phyloP scores from a whole-genome alignment of 2,113 vertebrate genomes.

The Nesoenas mayeri region DNA sequence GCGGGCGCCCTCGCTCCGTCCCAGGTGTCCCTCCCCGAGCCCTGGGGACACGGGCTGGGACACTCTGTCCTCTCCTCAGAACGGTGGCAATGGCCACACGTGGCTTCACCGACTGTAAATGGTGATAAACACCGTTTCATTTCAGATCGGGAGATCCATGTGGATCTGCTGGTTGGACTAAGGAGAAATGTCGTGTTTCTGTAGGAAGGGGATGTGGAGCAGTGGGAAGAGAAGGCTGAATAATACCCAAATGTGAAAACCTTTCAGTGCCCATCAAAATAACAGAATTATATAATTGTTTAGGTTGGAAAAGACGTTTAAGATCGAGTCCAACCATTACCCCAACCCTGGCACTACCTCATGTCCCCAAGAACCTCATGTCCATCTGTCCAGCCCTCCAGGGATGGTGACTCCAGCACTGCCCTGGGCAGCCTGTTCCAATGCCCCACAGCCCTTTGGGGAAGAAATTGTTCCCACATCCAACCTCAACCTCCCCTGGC shows the following conservation, averaged over 20 bases:
- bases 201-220: background rate
- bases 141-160: background rate
- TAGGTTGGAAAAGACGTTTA: too few relatives aligned
- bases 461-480: too few relatives aligned
- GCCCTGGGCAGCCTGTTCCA: too few relatives aligned
- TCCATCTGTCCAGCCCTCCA: too few relatives aligned
- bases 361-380: too few relatives aligned
- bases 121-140: accelerated
- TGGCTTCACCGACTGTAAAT: accelerated
- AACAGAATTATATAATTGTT: too few relatives aligned
- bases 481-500: too few relatives aligned
- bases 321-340: too few relatives aligned
- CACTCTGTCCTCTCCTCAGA: background rate
- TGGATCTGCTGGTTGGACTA: accelerated
- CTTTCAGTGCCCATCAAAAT: background rate
- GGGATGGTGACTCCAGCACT: too few relatives aligned
- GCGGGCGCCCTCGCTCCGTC: accelerated
- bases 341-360: too few relatives aligned
- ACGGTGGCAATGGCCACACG: background rate
- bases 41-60: background rate
- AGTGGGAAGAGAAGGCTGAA: background rate
- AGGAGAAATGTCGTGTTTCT: background rate
- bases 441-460: too few relatives aligned
- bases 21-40: background rate
- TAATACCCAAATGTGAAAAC: background rate